Base-by-base conservation (phyloP, 1,140 invertebrate species). In the Elysia chlorotica region DNA sequence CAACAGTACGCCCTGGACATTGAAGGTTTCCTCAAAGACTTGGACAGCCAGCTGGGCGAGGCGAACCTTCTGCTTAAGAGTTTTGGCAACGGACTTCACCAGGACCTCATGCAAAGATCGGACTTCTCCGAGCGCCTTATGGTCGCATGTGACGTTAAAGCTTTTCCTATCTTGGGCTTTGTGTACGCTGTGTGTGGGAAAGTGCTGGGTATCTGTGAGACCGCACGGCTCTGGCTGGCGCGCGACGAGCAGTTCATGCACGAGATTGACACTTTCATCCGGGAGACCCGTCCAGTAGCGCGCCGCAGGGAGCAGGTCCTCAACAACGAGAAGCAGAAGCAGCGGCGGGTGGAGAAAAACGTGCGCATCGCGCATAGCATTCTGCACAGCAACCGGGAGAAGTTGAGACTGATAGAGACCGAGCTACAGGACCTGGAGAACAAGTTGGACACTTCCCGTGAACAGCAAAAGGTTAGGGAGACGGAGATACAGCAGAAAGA, bases 181-280 rank as follows among this genome's bases (percentile, higher is more conserved):
- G 76, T 85, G 54, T 78, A 80, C 14, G 85, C 85, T 76, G 62
- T 86, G 25, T 80, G 75, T 37, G 73, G 76, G 41, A 85, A 85
- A 62, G 68, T 85, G 2, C 61, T 71, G 31, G 56, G 35, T 2
- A 77, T 83, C 70, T 85, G 80, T 70, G 73, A 71, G 21, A 76
- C 79, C 10, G 78, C 85, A 0, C 68, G 77, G n/a, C 74, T 80
- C 37, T 86, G 85, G 85, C 57, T 86, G 35, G 80, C 81, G 23
- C 35, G 82, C 25, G 85, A 86, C 65, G 81, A 85, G 65, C 73
- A 74, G 21, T 86, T 85, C 41, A 81, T 86, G 80, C 74, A 82
- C 57, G 85, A 85, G 73, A 82, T 86, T 5, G 79, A 81, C 56
- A 75, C 77, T 37, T 82, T 84, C 69, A 84, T 86, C 35, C 53